Base-by-base conservation (phyloP, 2,797 vertebrate genomes). In the Sebastes trivittatus region DNA sequence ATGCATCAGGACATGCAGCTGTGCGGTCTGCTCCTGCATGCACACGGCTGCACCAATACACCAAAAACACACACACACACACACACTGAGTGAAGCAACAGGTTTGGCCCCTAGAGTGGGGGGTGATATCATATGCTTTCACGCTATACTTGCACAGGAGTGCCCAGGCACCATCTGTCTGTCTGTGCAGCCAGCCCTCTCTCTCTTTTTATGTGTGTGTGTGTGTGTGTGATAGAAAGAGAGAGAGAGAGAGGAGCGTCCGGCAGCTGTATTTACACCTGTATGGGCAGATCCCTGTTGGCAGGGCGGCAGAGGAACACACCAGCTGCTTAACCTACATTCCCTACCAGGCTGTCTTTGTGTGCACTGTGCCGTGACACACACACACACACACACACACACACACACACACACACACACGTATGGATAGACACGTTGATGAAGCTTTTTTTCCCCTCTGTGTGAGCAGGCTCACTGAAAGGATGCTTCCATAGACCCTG, bases 241-340 rank as follows among this genome's bases (percentile, higher is more conserved):
- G 93, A 91, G 27, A 27, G 87, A 93, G 62, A 22, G 60, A 22
- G 32, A n/a, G 60, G 92, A 89, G 95, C 90, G 93, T 92, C 92
- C 94, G 90, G 95, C 96, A 97, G 96, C 96, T 98, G 97, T 96
- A 96, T 96, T 97, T 97, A 96, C 97, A 98, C 96, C 97, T 98
- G 95, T 94, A 77, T 96, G 96, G 96, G 95, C 96, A 97, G 93
- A 95, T 96, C 95, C 95, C 96, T 94, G 86, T 91, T 97, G 95
- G 97, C 96, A 90, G 96, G 94, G 65, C 77, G 29, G 89, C 85
- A 89, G 82, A 91, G 87, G 95, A 93, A 95, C 93, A 94, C 93
- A 97, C 94, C 97, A 97, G 96, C 96, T 98, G 97, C 92, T 93
- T 93, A 92, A 92, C 95, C 92, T 95, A 87, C 52, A 84, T 89